Percentiles rank a stretch among this genome's conserved stretches.
Conservation (phyloP, 2,888 invertebrate species). For the Didymodactylos carnosus region DNA sequence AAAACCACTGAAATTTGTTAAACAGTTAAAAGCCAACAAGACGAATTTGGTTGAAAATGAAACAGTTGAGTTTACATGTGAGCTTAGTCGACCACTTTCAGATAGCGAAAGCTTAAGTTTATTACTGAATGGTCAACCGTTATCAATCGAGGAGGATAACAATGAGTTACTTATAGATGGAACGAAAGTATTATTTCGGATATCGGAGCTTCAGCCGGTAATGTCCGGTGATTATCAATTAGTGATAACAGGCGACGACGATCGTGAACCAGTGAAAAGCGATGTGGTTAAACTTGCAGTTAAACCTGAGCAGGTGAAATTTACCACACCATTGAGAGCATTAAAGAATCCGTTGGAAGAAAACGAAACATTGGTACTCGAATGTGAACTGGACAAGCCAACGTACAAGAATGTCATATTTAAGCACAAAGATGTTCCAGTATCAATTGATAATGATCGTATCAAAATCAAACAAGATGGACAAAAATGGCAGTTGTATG, state of each 20-base stretch:
- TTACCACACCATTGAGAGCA: background rate
- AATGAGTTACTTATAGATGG: background rate
- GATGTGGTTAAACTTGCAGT: background rate
- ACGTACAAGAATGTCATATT: background rate
- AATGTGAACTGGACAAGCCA: slow-evolving; percentile 9
- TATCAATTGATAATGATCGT: background rate
- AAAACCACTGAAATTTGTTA: background rate
- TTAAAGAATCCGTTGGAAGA: slow-evolving; percentile 1
- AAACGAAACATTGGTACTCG: background rate
- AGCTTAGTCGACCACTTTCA: background rate
- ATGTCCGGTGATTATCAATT: background rate
- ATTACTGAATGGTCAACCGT: background rate
- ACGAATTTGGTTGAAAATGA: background rate
- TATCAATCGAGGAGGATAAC: background rate
- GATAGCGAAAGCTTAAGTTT: background rate
- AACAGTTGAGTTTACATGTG: background rate
- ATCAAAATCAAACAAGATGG: background rate
- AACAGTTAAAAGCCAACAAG: background rate
- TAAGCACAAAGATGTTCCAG: background rate
- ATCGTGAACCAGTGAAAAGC: background rate
- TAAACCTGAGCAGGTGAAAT: background rate
- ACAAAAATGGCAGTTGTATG: background rate
- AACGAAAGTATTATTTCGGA: too few relatives aligned
- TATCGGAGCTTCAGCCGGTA: background rate
- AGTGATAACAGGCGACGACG: background rate